These are phyloP conservation scores for Perognathus longimembris DNA, from an alignment of 2,113 vertebrate genomes.

Conservation along the genomic window DNA sequence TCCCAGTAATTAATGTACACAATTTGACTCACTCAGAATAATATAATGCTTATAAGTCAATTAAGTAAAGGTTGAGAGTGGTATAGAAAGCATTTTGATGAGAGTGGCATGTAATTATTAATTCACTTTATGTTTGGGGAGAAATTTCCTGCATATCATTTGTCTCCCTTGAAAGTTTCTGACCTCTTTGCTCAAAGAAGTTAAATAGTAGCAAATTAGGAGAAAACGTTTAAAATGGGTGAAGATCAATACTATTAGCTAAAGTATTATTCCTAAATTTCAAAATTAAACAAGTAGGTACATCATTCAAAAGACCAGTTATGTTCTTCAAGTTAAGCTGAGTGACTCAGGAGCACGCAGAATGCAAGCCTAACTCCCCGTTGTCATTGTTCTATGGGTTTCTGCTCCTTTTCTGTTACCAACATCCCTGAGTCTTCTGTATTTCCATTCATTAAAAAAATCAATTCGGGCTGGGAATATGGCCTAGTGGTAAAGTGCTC, in stretches of 20 bases:
- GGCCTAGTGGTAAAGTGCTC: too few relatives aligned
- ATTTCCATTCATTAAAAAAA: constrained; percentile 24
- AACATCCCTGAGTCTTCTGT: background rate
- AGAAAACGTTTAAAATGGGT: too few relatives aligned
- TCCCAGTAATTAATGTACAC: background rate
- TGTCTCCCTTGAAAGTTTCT: background rate
- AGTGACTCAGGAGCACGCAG: background rate
- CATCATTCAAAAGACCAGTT: background rate
- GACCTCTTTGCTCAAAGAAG: background rate
- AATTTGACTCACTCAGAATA: background rate
- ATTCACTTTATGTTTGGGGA: background rate
- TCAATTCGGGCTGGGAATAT: too few relatives aligned
- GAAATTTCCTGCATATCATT: background rate
- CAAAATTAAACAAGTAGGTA: background rate
- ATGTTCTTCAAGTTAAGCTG: background rate
- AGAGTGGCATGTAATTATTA: background rate
- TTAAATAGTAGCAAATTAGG: background rate
- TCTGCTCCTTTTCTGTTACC: background rate
- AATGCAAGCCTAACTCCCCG: accelerated
- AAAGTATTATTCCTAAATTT: background rate
- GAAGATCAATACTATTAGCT: background rate
- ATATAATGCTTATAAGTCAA: background rate
- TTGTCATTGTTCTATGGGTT: background rate
- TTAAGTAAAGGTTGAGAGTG: background rate
- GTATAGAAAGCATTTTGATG: background rate